Conservation (phyloP, 2,888 invertebrate genomes). For the Stegophylla sp. region DNA sequence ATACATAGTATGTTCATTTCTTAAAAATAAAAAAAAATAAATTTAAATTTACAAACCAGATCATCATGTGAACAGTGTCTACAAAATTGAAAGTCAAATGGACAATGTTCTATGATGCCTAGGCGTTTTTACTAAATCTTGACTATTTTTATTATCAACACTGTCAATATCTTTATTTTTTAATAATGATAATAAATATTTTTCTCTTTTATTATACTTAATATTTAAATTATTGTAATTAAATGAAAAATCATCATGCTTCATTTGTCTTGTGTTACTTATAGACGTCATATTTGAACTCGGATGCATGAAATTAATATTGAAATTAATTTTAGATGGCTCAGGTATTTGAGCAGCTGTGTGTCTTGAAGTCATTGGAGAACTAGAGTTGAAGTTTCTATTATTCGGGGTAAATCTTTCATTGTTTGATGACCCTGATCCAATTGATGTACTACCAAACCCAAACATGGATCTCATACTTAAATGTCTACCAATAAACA, state of each 20-base stretch:
- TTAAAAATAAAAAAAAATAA: neutral
- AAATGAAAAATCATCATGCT: neutral
- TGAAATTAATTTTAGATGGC: conserved; percentile 17
- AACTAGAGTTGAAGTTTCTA: neutral
- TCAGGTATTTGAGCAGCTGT: neutral
- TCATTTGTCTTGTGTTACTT: neutral
- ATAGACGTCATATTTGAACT: neutral
- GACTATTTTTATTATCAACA: conserved; percentile 18
- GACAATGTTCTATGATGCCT: conserved; percentile 27
- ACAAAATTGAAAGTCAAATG: neutral
- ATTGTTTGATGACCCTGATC: neutral
- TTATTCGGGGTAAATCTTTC: neutral
- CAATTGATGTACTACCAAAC: neutral
- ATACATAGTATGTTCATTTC: neutral
- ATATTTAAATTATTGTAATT: neutral
- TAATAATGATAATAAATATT: conserved; percentile 12
- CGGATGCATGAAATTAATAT: conserved; percentile 17
- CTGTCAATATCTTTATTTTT: conserved; percentile 29
- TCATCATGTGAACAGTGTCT: neutral
- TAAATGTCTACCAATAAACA: conserved; percentile 43
- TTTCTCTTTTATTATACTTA: neutral
- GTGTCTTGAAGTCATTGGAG: neutral
- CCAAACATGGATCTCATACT: conserved; percentile 42
- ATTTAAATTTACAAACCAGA: neutral
- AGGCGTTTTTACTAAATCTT: neutral